Evolutionary conservation across 1,140 invertebrate species (phyloP), one percentile per base, ranked within the genome.

Genomic region (Drosophila varians): DNA sequence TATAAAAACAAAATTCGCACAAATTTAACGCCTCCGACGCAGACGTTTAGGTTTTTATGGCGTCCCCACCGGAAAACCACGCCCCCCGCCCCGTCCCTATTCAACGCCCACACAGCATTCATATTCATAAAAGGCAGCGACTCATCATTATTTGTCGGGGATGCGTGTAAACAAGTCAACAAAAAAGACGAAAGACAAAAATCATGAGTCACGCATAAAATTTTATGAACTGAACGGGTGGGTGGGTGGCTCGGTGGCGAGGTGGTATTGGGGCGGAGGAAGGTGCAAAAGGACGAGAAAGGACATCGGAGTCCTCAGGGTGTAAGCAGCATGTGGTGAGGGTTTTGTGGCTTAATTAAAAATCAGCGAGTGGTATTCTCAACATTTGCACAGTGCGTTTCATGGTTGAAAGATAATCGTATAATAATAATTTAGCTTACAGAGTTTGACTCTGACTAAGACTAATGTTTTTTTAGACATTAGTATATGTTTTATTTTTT

Each of bases 341-440:
- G 26, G 25, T 46, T n/a, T 71, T 79, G 75, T 84, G 46, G 64
- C 80, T 86, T 86, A 84, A 84, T 84, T 84, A 86, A 87, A 86
- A 79, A 66, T 45, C 64, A 66, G 61, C 64, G 47, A 45, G 61
- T 12, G 62, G 62, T n/a, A 43, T 66, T 43, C 25, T 26, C 28
- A 49, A 64, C 40, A 62, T 42, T 51, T 51, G 19, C 49, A 52
- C 43, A 51, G 58, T 51, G 25, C 12, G 56, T 23, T 51, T 23
- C 25, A 5, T 31, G 9, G 5, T 4, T 9, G 2, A n/a, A n/a
- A n/a, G n/a, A n/a, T n/a, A n/a, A n/a, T n/a, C n/a, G n/a, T n/a
- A n/a, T 21, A 11, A 23, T 16, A 23, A n/a, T 7, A 12, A 23
- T 8, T 12, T 23, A n/a, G n/a, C n/a, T n/a, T n/a, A n/a, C n/a